phyloP scores from a whole-genome alignment of 2,113 vertebrate species.

The Tor tambroides region DNA sequence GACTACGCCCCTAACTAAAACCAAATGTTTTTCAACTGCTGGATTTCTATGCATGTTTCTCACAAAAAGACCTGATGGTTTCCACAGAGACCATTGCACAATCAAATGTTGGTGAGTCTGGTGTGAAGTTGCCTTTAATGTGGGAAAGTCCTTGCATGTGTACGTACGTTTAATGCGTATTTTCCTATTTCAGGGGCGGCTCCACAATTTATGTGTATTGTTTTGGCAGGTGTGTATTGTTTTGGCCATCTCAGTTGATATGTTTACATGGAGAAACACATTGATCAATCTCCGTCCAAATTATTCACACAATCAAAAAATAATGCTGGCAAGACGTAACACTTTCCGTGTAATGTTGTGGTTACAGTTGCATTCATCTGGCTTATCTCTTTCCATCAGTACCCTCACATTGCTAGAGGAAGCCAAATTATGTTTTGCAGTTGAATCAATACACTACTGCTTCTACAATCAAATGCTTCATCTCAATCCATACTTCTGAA shows the following conservation, averaged over 20 bases:
- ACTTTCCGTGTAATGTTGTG: not conserved
- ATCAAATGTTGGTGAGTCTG: constrained; percentile 3
- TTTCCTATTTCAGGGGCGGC: constrained; percentile 29
- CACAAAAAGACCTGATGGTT: constrained; percentile 12
- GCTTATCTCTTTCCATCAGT: constrained; percentile 15
- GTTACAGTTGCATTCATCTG: constrained; percentile 25
- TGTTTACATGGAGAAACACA: constrained; percentile 41
- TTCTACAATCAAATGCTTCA: constrained; percentile 3
- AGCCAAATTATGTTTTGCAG: constrained; percentile 25
- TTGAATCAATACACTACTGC: constrained; percentile 3
- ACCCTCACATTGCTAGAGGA: constrained; percentile 17
- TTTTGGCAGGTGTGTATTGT: constrained; percentile 55
- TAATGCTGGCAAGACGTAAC: constrained; percentile 43
- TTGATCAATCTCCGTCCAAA: constrained; percentile 19
- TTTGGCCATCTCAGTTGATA: not conserved
- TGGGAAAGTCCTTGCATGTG: constrained; percentile 30
- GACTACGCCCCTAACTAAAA: constrained; percentile 47
- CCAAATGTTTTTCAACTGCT: constrained; percentile 44
- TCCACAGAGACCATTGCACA: not conserved
- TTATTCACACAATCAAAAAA: constrained; percentile 34
- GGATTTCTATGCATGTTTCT: not conserved
- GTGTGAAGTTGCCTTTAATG: constrained; percentile 33
- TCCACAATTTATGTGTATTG: constrained; percentile 47
- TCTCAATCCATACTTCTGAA: not conserved
- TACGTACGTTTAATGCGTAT: not conserved